phyloP scores from a whole-genome alignment of 2,888 invertebrate genomes.

The Meta bourneti region DNA sequence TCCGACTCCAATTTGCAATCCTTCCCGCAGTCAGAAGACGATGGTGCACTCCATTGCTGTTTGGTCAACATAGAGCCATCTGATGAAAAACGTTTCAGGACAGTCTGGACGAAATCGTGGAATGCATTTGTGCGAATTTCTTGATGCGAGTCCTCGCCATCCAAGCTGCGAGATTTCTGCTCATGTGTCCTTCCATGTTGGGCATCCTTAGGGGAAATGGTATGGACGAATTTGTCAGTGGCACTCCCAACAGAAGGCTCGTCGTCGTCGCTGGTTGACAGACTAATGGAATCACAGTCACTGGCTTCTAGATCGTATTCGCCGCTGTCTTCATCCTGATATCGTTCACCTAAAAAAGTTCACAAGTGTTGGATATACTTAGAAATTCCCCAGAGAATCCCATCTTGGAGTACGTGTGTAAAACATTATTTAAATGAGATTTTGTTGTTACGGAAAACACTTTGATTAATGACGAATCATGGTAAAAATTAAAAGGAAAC shows the following conservation, averaged over 20 bases:
- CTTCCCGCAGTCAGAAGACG: background rate
- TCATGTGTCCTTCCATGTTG: background rate
- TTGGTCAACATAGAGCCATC: background rate
- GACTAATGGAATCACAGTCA: constrained; percentile 56
- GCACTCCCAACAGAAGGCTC: background rate
- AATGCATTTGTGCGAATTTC: constrained; percentile 92
- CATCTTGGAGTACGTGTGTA: no score
- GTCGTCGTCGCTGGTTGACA: constrained; percentile 54
- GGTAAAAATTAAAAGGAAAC: background rate
- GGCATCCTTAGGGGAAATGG: background rate
- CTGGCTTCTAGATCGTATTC: constrained; percentile 35
- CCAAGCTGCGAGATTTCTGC: constrained; percentile 13
- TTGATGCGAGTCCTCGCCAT: constrained; percentile 14
- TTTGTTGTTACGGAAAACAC: background rate
- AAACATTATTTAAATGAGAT: background rate
- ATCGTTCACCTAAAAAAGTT: constrained; percentile 7
- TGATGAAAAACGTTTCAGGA: constrained; percentile 84
- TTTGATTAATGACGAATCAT: background rate
- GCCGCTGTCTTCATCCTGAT: constrained; percentile 31
- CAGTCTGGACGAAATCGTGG: constrained; percentile 93
- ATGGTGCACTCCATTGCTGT: background rate
- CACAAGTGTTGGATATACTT: no score
- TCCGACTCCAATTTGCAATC: constrained; percentile 8
- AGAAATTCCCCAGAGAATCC: no score
- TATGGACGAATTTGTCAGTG: constrained; percentile 14